phyloP scores from a whole-genome alignment of 2,888 invertebrate genomes.

The Andrena flavipes region DNA sequence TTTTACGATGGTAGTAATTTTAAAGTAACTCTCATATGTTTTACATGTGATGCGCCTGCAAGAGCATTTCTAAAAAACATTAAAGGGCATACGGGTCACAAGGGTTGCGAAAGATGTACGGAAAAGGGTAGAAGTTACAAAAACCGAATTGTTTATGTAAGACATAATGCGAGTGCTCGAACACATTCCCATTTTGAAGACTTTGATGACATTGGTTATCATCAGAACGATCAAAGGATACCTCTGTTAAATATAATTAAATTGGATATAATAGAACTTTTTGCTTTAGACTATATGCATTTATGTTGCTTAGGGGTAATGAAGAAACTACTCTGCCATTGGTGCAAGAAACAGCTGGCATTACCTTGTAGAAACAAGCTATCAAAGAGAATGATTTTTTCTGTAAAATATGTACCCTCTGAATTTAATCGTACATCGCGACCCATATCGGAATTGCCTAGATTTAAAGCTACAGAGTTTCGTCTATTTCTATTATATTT shows the following conservation, averaged over 20 bases:
- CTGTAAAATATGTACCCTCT: slow-evolving; percentile 26
- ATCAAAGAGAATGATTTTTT: slow-evolving; percentile 28
- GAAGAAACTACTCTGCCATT: slow-evolving; percentile 39
- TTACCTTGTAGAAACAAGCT: slow-evolving; percentile 17
- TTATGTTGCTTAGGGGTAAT: slow-evolving; percentile 31
- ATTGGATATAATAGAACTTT: slow-evolving; percentile 32
- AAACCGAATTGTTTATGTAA: slow-evolving; percentile 5
- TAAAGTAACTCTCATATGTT: slow-evolving; percentile 24
- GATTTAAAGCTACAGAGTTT: slow-evolving; percentile 36
- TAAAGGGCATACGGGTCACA: slow-evolving; percentile 31
- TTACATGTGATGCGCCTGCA: slow-evolving; percentile 31
- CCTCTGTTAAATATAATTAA: slow-evolving; percentile 24
- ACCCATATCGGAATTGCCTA: slow-evolving; percentile 36
- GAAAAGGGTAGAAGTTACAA: slow-evolving; percentile 14
- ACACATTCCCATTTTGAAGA: slow-evolving; percentile 20
- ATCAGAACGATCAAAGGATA: slow-evolving; percentile 3
- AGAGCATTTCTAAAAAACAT: slow-evolving; percentile 35
- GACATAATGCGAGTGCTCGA: not conserved
- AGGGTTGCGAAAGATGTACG: slow-evolving; percentile 35
- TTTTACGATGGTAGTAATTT: slow-evolving; percentile 7
- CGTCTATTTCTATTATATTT: slow-evolving; percentile 25
- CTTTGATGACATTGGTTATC: slow-evolving; percentile 8
- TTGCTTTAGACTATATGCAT: slow-evolving; percentile 41
- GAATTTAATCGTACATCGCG: slow-evolving; percentile 37
- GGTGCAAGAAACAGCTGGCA: slow-evolving; percentile 20